Base-by-base conservation (phyloP, 2,797 vertebrate species). In the Labroides dimidiatus region DNA sequence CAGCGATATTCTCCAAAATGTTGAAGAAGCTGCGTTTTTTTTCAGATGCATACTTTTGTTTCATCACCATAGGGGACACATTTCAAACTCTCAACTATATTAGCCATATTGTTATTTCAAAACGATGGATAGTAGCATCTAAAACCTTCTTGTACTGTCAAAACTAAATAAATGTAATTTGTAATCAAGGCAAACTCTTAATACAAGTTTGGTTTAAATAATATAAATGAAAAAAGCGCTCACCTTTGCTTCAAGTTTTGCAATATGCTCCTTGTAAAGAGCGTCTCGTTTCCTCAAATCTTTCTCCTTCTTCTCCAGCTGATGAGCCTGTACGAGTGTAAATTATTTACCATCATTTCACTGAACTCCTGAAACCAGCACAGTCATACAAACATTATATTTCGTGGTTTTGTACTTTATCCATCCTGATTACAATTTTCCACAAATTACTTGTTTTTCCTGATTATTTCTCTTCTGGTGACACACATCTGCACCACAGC, bases 171-270 rank as follows among this genome's bases (percentile, higher is more conserved):
- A 14, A 12, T 14, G 11, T 12, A 37, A 12, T 37, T 37, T 13
- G 3, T 12, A 39, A 39, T 13, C 37, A 13, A 13, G 12, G 37
- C 37, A 39, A 39, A 39, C 12, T 4, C 37, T 12, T 11, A 33
- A 6, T 14, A 1, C 1, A 0, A n/a, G 4, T 37, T 27, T 33
- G 4, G 5, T 33, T 33, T 33, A 33, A 33, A 33, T 6, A 6
- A 6, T 8, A 33, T 33, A 8, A 33, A 33, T 33, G 30, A 33
- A 27, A 3, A 62, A 4, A n/a, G 33, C 15, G 14, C 88, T 88
- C 82, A 96, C 97, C 94, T 95, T 95, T 53, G 96, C 88, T 74
- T 98, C 95, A 71, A 96, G 93, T 63, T 95, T 96, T 60, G 93
- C 82, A 55, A 98, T 78, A 79, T 97, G 96, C 64, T 96, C 94